phyloP scores from a whole-genome alignment of 2,888 invertebrate genomes.

The Caenorhabditis sp. region DNA sequence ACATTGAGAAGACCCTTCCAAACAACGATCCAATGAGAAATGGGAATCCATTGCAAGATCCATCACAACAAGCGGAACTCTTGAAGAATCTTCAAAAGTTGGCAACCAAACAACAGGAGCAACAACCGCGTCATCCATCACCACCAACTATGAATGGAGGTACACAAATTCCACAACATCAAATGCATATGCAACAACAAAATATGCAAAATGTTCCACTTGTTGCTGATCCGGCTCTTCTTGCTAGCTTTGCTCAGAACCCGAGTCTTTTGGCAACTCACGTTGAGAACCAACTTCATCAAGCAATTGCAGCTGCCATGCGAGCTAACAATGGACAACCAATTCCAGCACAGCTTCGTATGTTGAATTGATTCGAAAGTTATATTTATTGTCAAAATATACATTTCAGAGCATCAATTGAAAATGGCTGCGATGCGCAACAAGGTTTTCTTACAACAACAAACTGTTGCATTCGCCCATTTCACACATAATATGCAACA shows the following conservation, averaged over 20 bases:
- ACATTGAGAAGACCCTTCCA: slow-evolving; percentile 33
- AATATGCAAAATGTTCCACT: slow-evolving; percentile 18
- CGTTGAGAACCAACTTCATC: slow-evolving; percentile 33
- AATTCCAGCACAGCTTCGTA: slow-evolving; percentile 32
- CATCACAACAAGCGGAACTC: slow-evolving; percentile 53
- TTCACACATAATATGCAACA: slow-evolving; percentile 13
- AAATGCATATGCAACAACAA: slow-evolving; percentile 7
- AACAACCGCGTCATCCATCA: slow-evolving; percentile 26
- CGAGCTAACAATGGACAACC: slow-evolving; percentile 36
- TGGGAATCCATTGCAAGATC: slow-evolving; percentile 53
- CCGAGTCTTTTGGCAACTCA: slow-evolving; percentile 27
- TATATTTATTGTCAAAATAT: too few relatives aligned
- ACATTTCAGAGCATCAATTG: slow-evolving; percentile 29
- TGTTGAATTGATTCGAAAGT: background rate
- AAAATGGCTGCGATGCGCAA: slow-evolving; percentile 32
- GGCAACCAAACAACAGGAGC: slow-evolving; percentile 26
- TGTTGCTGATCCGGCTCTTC: slow-evolving; percentile 25
- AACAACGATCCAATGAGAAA: slow-evolving; percentile 13
- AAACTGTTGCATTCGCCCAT: slow-evolving; percentile 24
- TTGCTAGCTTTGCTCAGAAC: slow-evolving; percentile 28
- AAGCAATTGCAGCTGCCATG: slow-evolving; percentile 26
- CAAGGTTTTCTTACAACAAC: slow-evolving; percentile 32
- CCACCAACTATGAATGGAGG: slow-evolving; percentile 16
- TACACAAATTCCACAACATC: slow-evolving; percentile 7
- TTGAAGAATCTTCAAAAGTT: slow-evolving; percentile 48